phyloP scores from a whole-genome alignment of 2,797 vertebrate species.

The Molossus alvarezi region DNA sequence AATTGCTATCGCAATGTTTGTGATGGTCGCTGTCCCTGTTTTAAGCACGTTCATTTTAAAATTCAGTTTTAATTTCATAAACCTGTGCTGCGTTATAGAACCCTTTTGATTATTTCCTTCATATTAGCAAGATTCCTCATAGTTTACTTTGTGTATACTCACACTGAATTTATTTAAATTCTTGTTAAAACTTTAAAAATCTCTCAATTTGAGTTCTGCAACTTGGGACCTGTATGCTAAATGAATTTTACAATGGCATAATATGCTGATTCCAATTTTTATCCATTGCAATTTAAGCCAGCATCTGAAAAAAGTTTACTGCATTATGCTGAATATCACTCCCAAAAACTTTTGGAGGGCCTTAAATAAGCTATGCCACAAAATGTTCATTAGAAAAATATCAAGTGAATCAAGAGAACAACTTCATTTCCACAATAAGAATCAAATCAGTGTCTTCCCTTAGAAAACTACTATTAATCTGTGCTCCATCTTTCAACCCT shows the following conservation, averaged over 20 bases:
- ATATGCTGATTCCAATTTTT: slow-evolving; percentile 35
- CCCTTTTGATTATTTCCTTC: neutral
- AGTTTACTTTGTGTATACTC: neutral
- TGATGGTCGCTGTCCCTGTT: neutral
- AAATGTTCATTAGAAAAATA: neutral
- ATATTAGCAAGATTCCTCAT: neutral
- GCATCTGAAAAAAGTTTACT: neutral
- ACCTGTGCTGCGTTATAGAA: neutral
- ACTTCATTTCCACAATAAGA: neutral
- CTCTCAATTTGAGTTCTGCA: neutral
- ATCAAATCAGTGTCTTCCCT: neutral
- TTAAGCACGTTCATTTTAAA: neutral
- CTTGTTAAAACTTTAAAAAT: neutral
- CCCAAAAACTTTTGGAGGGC: neutral
- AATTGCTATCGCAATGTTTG: neutral
- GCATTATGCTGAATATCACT: neutral
- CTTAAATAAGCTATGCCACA: neutral
- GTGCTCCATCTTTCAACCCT: neutral
- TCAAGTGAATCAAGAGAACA: neutral
- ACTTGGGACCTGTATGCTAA: neutral
- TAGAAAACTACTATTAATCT: slow-evolving; percentile 21
- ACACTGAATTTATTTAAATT: slow-evolving; percentile 4
- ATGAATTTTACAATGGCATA: neutral
- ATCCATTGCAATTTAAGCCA: neutral
- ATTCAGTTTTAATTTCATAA: slow-evolving; percentile 36